phyloP scores from a whole-genome alignment of 2,888 invertebrate species.

The Drosophila hamatofila region DNA sequence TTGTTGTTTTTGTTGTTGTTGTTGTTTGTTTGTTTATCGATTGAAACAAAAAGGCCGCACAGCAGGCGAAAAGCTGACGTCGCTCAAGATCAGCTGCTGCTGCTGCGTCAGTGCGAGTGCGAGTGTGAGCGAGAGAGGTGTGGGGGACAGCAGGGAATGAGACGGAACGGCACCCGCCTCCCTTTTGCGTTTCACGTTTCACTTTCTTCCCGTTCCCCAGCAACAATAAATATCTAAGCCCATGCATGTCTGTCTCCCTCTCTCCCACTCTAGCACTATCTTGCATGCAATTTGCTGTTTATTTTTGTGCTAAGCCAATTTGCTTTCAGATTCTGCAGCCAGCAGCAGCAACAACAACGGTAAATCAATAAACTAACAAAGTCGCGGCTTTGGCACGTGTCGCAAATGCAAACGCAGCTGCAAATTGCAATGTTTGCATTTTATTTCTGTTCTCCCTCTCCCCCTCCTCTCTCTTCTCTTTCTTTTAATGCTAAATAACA shows the following conservation, averaged over 20 bases:
- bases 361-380: constrained; percentile 58
- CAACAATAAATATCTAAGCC: constrained; percentile 14
- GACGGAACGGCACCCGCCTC: neutral
- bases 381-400: constrained; percentile 52
- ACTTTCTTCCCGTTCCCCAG: constrained; percentile 29
- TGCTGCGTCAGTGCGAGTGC: constrained; percentile 23
- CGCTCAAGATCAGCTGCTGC: constrained; percentile 60
- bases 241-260: neutral
- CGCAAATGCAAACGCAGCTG: constrained; percentile 40
- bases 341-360: constrained; percentile 21
- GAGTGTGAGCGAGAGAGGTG: neutral
- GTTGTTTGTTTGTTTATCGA: constrained; percentile 62
- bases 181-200: constrained; percentile 5
- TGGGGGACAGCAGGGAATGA: neutral
- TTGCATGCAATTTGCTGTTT: constrained; percentile 16
- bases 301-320: constrained; percentile 71
- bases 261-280: neutral
- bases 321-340: constrained; percentile 48
- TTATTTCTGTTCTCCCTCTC: neutral
- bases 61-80: constrained; percentile 33
- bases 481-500: constrained; percentile 26
- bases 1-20: constrained; percentile 13
- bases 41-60: constrained; percentile 57
- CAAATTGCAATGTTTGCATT: constrained; percentile 37
- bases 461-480: neutral